phyloP scores from a whole-genome alignment of 2,888 invertebrate species.

The Agrotis puta region DNA sequence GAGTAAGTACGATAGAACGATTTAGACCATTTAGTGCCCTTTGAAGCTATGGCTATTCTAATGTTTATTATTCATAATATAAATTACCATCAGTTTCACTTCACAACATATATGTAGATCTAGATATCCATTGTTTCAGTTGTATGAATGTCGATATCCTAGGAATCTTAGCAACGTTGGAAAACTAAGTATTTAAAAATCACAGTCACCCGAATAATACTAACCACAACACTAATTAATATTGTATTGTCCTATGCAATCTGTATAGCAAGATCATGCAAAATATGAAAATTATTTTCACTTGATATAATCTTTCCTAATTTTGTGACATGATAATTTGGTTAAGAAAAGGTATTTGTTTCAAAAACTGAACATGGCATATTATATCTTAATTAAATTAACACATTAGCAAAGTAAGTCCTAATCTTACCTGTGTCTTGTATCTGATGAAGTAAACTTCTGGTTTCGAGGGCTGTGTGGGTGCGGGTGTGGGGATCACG shows the following conservation, averaged over 20 bases:
- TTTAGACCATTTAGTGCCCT: neutral
- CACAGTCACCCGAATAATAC: neutral
- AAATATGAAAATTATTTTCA: constrained; percentile 1
- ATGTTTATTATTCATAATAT: neutral
- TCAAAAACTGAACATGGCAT: neutral
- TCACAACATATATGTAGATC: neutral
- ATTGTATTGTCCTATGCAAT: neutral
- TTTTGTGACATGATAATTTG: neutral
- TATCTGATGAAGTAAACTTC: constrained; percentile 98
- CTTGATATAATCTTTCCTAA: neutral
- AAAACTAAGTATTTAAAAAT: neutral
- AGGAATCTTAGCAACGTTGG: neutral
- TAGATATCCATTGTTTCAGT: neutral
- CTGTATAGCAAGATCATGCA: neutral
- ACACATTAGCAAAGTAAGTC: constrained; percentile 1
- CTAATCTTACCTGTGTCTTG: constrained; percentile 93
- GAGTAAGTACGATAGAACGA: neutral
- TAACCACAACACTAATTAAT: neutral
- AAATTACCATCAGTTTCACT: neutral
- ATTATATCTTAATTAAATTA: neutral
- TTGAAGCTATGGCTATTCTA: neutral
- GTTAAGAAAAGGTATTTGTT: too few relatives aligned
- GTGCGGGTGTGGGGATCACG: constrained; percentile 94
- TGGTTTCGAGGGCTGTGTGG: constrained; percentile 96
- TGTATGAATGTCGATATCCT: neutral